Evolutionary conservation across 2,888 invertebrate genomes (phyloP).

Genomic region (Athalia circularis): DNA sequence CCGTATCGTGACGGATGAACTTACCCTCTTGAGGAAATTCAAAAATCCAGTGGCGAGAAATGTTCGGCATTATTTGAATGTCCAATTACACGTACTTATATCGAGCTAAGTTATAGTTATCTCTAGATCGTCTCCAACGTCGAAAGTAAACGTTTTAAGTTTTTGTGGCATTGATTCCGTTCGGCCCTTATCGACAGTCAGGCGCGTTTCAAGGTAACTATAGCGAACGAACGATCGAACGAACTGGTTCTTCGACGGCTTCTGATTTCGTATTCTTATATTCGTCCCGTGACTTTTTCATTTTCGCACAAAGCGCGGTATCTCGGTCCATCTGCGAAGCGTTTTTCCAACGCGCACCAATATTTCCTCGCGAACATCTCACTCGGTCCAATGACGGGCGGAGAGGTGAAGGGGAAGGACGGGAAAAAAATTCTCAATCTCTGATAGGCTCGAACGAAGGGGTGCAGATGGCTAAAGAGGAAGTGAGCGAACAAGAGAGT

Average conservation of each 20-base stretch:
- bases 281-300: conserved; percentile 64
- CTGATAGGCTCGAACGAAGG: conserved; percentile 30
- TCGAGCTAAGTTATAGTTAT: background rate
- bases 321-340: conserved; percentile 55
- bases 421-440: conserved; percentile 42
- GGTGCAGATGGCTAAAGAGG: background rate
- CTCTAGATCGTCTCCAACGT: background rate
- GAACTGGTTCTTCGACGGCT: conserved; percentile 2
- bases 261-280: conserved; percentile 53
- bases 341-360: conserved; percentile 41
- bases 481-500: background rate
- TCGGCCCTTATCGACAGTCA: conserved; percentile 42
- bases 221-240: too few species aligned
- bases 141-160: conserved; percentile 2
- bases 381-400: conserved; percentile 28
- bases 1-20: too few species aligned
- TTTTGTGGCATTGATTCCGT: conserved; percentile 31
- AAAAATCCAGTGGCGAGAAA: too few species aligned
- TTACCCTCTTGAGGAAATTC: too few species aligned
- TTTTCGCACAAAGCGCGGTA: conserved; percentile 60
- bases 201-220: conserved; percentile 4
- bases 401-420: background rate
- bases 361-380: conserved; percentile 46
- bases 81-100: background rate
- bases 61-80: too few species aligned